Conservation (phyloP, 2,113 vertebrate species). For the Mellivora capensis region DNA sequence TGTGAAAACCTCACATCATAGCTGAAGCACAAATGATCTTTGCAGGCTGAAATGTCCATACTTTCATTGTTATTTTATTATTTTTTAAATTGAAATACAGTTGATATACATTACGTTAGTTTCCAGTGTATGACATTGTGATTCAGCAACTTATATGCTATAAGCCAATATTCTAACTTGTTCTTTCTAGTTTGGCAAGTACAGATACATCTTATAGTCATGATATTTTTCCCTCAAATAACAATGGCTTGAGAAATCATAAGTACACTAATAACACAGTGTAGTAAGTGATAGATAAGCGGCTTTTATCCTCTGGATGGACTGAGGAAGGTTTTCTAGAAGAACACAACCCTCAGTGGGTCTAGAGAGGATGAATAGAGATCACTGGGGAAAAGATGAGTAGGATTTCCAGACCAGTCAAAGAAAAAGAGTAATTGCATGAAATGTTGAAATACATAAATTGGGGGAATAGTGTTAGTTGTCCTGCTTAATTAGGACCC, state of each 20-base stretch:
- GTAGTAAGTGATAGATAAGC: not conserved
- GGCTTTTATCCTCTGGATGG: not conserved
- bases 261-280: not conserved
- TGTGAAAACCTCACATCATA: not conserved
- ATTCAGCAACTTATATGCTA: not conserved
- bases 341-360: rapidly evolving
- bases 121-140: not conserved
- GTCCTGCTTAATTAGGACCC: not conserved
- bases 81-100: not conserved
- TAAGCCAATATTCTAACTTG: not conserved
- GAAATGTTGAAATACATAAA: not conserved
- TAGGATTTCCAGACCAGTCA: not conserved
- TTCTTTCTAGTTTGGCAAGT: not conserved
- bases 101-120: not conserved
- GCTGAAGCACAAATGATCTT: not conserved
- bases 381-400: not conserved
- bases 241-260: not conserved
- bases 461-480: not conserved
- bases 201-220: not conserved
- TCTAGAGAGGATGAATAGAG: not conserved
- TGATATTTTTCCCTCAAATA: not conserved
- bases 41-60: not conserved
- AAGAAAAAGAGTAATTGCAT: not conserved
- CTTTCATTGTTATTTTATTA: not conserved
- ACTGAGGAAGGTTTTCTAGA: not conserved